Conservation (phyloP, 2,113 vertebrate species). For the Hippolais icterina region DNA sequence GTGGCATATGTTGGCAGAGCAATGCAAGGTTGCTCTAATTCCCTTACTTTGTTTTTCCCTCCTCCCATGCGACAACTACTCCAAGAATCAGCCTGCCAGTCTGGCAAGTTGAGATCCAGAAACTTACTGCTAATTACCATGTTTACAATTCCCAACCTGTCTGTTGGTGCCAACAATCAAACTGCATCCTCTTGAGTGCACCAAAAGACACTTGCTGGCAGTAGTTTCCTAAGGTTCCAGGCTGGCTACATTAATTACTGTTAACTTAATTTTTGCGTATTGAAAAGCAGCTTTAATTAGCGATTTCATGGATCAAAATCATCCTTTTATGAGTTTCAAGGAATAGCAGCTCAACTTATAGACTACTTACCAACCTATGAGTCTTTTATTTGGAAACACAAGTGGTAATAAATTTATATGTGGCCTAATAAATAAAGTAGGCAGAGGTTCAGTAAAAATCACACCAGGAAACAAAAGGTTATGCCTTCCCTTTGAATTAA, state of each 20-base stretch:
- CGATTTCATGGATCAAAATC: conserved; percentile 58
- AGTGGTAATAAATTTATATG: background rate
- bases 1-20: conserved; percentile 71
- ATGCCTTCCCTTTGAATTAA: background rate
- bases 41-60: conserved; percentile 75
- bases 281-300: conserved; percentile 67
- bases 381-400: background rate
- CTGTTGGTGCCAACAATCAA: conserved; percentile 75
- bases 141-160: conserved; percentile 80
- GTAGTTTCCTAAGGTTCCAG: conserved; percentile 72
- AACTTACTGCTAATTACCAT: conserved; percentile 79
- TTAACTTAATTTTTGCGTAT: conserved; percentile 70
- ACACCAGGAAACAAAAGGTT: background rate
- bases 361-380: background rate
- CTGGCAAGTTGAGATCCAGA: conserved; percentile 77
- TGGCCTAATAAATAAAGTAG: background rate
- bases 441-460: conserved; percentile 28
- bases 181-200: conserved; percentile 72
- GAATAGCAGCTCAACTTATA: background rate
- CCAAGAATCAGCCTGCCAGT: conserved; percentile 73
- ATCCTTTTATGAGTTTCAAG: conserved; percentile 47
- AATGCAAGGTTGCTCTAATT: conserved; percentile 70
- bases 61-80: conserved; percentile 64
- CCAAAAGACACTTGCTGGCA: conserved; percentile 75
- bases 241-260: conserved; percentile 77